These are phyloP conservation scores for Aphrocallistes beatrix DNA, from an alignment of 37 sponge, comb jelly and placozoan genomes.

Conservation along the genomic window DNA sequence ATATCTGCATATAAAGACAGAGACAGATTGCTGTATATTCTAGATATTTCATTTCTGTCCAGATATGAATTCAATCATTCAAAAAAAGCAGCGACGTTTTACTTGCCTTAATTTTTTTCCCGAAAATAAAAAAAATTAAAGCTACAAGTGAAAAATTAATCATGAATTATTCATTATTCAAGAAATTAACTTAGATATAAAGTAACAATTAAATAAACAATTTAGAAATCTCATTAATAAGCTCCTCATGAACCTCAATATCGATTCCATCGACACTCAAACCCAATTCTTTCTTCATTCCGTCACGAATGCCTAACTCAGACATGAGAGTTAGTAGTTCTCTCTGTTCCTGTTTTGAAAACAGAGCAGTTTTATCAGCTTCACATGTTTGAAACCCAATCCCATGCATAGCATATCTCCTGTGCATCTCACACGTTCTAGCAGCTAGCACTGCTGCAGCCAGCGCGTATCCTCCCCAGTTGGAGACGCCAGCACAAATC, in stretches of 20 bases:
- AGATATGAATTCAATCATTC: no score
- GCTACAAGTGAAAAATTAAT: no score
- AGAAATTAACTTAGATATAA: no score
- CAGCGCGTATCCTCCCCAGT: slow-evolving; percentile 84
- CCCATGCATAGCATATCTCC: slow-evolving; percentile 51
- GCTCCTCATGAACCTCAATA: slow-evolving; percentile 21
- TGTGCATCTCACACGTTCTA: slow-evolving; percentile 51
- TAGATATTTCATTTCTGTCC: no score
- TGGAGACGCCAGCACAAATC: slow-evolving; percentile 68
- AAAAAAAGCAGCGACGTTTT: no score
- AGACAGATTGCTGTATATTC: no score
- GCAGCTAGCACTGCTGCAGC: slow-evolving; percentile 53
- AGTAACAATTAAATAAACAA: neutral
- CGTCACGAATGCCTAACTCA: slow-evolving; percentile 46
- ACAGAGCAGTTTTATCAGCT: neutral
- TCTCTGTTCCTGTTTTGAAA: slow-evolving; percentile 44
- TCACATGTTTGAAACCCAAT: neutral
- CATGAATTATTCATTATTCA: no score
- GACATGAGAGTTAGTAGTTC: slow-evolving; percentile 41
- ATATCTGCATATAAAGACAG: no score
- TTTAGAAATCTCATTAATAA: neutral
- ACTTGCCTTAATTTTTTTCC: no score
- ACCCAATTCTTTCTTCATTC: slow-evolving; percentile 30
- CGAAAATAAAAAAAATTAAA: no score
- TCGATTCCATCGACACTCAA: slow-evolving; percentile 53